Evolutionary conservation across 2,113 vertebrate genomes (phyloP).

Genomic region (Rhadina sibilatrix): DNA sequence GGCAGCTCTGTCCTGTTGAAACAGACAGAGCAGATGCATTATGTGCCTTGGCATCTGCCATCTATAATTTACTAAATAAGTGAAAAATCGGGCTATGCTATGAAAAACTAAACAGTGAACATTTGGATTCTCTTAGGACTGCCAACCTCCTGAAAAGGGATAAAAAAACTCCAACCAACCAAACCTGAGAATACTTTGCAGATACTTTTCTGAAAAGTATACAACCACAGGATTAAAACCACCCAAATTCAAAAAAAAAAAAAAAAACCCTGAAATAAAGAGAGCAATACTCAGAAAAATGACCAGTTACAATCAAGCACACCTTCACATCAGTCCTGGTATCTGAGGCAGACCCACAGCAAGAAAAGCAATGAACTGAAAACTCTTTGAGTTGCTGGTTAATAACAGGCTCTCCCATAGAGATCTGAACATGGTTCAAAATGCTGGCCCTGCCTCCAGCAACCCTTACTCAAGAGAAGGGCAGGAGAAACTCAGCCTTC

Average conservation of each 20-base stretch:
- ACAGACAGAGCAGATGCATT: conserved; percentile 6
- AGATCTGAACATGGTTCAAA: background rate
- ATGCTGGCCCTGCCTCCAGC: background rate
- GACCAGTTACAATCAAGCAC: background rate
- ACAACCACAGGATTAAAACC: background rate
- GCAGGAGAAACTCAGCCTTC: background rate
- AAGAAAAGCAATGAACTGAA: background rate
- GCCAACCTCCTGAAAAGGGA: background rate
- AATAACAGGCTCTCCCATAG: background rate
- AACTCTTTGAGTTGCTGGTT: background rate
- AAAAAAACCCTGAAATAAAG: background rate
- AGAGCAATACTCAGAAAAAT: background rate
- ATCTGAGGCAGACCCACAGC: background rate
- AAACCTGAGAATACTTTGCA: background rate
- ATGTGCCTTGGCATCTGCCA: conserved; percentile 48
- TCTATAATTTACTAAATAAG: conserved; percentile 59
- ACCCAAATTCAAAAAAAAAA: too few species aligned
- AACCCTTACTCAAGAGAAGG: background rate
- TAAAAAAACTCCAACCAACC: background rate
- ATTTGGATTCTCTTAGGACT: conserved; percentile 49
- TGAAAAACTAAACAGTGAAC: conserved; percentile 35
- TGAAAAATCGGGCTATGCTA: conserved; percentile 42
- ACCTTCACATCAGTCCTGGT: background rate
- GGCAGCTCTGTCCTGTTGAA: conserved; percentile 13
- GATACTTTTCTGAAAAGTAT: background rate